phyloP scores from a whole-genome alignment of 2,888 invertebrate genomes.

The Dicycla oo region DNA sequence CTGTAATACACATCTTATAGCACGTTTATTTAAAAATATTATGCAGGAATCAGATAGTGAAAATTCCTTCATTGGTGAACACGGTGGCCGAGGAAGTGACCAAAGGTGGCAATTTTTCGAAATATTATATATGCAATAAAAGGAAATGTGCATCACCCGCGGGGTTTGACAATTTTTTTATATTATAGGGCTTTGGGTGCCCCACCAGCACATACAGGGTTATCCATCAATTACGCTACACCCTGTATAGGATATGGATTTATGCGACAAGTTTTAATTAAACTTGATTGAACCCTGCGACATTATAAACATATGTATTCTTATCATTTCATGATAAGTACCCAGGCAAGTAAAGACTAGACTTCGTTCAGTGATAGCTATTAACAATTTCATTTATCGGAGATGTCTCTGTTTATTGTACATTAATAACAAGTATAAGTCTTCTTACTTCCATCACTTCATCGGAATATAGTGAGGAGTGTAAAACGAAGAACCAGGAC shows the following conservation, averaged over 20 bases:
- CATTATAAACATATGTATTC: constrained; percentile 2
- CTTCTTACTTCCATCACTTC: constrained; percentile 1
- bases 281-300: constrained; percentile 26
- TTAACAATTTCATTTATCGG: constrained; percentile 16
- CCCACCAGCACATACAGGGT: too few relatives aligned
- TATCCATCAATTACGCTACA: too few relatives aligned
- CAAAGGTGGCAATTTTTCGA: too few relatives aligned
- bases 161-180: too few relatives aligned
- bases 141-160: too few relatives aligned
- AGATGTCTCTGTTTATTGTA: constrained; percentile 21
- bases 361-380: constrained; percentile 23
- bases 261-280: constrained; percentile 3
- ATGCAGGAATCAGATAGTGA: too few relatives aligned
- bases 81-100: too few relatives aligned
- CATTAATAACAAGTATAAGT: constrained; percentile 4
- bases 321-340: constrained; percentile 38
- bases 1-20: too few relatives aligned
- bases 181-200: too few relatives aligned
- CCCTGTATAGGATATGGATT: neutral
- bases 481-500: neutral
- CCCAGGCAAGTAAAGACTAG: neutral
- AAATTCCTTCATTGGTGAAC: too few relatives aligned
- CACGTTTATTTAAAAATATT: too few relatives aligned
- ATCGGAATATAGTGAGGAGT: constrained; percentile 21
- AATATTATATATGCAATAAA: too few relatives aligned